phyloP scores from a whole-genome alignment of 2,113 vertebrate species.

The Gobiocypris rarus region DNA sequence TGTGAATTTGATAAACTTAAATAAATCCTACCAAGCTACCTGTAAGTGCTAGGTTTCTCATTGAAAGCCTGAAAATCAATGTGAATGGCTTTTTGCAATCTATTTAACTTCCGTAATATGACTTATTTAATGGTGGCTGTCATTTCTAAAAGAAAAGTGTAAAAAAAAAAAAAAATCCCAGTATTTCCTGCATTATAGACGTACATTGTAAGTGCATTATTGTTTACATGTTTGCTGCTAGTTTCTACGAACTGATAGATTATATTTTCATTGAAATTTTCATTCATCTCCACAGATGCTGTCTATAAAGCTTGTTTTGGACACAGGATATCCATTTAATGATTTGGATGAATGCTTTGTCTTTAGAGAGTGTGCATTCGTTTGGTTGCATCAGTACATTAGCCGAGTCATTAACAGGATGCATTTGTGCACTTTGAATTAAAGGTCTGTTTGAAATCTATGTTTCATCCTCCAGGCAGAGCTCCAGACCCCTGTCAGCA shows the following conservation, averaged over 20 bases:
- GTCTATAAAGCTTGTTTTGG: background rate
- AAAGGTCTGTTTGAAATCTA: slow-evolving; percentile 11
- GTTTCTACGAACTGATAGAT: background rate
- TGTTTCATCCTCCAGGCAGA: slow-evolving; percentile 59
- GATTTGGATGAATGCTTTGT: background rate
- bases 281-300: background rate
- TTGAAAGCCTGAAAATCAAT: too few relatives aligned
- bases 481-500: slow-evolving; percentile 69
- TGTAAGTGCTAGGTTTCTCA: background rate
- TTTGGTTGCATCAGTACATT: slow-evolving; percentile 12
- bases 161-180: too few relatives aligned
- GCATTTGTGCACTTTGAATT: slow-evolving; percentile 18
- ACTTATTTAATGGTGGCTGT: background rate
- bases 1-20: background rate
- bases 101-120: background rate
- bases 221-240: background rate
- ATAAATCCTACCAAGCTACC: background rate
- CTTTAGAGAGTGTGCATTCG: background rate
- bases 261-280: background rate
- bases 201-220: background rate
- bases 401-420: slow-evolving; percentile 3
- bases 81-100: background rate
- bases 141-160: background rate
- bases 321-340: background rate
- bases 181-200: background rate